These are phyloP conservation scores for Clarias platycephalus DNA, from an alignment of 2,797 vertebrate genomes.

Conservation along the genomic window DNA sequence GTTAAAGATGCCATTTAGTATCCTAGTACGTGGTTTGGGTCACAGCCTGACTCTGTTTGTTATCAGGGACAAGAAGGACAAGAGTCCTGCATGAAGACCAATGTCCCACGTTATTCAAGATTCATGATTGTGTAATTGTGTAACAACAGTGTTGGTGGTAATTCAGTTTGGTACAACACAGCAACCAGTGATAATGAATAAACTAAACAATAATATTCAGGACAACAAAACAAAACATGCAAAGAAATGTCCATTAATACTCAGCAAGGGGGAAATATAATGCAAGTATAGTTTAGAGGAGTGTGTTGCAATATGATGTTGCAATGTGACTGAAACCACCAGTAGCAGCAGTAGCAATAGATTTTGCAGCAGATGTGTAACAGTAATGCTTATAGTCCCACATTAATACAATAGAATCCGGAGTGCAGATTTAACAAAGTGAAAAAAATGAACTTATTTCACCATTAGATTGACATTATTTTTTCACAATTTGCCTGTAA, in stretches of 20 bases:
- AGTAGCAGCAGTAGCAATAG: neutral
- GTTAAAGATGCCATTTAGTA: slow-evolving; percentile 20
- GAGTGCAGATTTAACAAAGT: neutral
- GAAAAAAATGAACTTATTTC: neutral
- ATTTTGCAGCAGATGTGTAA: neutral
- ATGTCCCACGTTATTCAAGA: neutral
- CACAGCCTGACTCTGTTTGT: neutral
- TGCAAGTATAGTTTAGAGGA: neutral
- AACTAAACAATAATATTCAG: neutral
- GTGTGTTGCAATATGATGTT: neutral
- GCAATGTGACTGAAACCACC: neutral
- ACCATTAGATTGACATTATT: neutral
- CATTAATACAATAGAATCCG: neutral
- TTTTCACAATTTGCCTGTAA: neutral
- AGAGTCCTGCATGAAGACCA: neutral
- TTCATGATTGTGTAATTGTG: neutral
- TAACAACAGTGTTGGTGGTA: neutral
- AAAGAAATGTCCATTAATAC: neutral
- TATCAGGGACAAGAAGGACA: neutral
- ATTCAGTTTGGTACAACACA: neutral
- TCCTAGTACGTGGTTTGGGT: neutral
- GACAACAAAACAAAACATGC: neutral
- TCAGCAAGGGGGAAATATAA: no score
- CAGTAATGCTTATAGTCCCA: neutral
- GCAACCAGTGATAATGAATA: neutral